Evolutionary conservation across 2,113 vertebrate genomes (phyloP).

Genomic region (Pseudorectes ferrugineus): DNA sequence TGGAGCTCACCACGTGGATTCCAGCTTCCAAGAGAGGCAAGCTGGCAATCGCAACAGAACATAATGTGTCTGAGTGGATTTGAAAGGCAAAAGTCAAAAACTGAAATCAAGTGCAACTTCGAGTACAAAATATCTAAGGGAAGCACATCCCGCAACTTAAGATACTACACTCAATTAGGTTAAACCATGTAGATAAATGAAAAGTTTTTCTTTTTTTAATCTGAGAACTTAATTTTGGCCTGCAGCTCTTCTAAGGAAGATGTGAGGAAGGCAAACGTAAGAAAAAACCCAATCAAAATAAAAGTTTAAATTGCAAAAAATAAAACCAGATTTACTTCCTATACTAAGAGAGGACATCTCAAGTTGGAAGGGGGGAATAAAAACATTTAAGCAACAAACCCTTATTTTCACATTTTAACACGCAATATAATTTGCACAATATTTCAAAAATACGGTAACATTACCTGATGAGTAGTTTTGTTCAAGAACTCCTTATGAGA

Average conservation of each 20-base stretch:
- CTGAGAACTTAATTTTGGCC: not conserved
- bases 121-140: not conserved
- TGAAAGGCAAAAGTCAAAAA: not conserved
- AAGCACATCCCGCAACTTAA: not conserved
- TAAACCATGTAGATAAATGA: not conserved
- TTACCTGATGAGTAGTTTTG: slow-evolving; percentile 98
- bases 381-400: not conserved
- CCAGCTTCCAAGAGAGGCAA: not conserved
- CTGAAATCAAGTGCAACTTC: not conserved
- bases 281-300: not conserved
- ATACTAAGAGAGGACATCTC: not conserved
- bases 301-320: not conserved
- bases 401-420: not conserved
- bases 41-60: not conserved
- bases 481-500: slow-evolving; percentile 98
- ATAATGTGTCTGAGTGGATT: not conserved
- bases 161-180: not conserved
- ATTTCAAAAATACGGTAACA: not conserved
- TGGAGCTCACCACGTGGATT: not conserved
- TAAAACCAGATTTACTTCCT: not conserved
- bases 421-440: not conserved
- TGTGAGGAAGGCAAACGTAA: not conserved
- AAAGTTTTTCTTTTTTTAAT: not conserved
- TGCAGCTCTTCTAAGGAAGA: not conserved
- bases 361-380: not conserved